Conservation (phyloP, 2,113 vertebrate genomes). For the Tyrannus savana region DNA sequence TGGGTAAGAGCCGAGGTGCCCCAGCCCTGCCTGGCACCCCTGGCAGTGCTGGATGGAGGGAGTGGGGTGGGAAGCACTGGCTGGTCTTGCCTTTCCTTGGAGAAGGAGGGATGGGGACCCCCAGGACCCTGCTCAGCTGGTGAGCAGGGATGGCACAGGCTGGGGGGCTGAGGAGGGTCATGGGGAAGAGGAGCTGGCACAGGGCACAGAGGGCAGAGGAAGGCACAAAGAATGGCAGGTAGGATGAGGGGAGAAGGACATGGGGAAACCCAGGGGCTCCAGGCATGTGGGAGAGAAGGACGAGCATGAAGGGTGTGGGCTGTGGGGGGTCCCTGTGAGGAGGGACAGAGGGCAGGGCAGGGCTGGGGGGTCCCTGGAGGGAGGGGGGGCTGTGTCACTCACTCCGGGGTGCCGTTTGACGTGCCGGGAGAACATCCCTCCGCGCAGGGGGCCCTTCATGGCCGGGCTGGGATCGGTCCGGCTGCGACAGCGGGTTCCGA, state of each 20-base stretch:
- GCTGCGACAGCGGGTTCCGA: not conserved
- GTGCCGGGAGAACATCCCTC: conserved; percentile 3
- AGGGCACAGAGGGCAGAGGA: not conserved
- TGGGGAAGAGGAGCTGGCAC: not conserved
- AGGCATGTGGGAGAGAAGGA: not conserved
- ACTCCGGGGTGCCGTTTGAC: conserved; percentile 52
- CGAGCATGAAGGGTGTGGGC: not conserved
- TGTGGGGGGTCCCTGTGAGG: no score
- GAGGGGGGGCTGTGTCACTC: not conserved
- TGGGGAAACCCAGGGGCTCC: not conserved
- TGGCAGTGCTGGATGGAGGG: fast-evolving
- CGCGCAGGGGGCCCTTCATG: not conserved
- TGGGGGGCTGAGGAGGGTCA: not conserved
- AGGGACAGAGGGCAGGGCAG: no score
- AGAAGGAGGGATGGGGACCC: not conserved
- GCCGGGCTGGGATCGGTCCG: not conserved
- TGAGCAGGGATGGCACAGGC: not conserved
- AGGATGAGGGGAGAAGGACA: no score
- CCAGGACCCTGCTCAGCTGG: fast-evolving
- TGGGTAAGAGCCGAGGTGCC: fast-evolving
- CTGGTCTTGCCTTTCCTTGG: not conserved
- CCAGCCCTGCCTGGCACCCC: fast-evolving
- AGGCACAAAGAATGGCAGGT: not conserved
- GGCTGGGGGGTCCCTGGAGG: no score
- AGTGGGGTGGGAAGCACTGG: fast-evolving